phyloP scores from a whole-genome alignment of 2,888 invertebrate genomes.

The Troides aeacus region DNA sequence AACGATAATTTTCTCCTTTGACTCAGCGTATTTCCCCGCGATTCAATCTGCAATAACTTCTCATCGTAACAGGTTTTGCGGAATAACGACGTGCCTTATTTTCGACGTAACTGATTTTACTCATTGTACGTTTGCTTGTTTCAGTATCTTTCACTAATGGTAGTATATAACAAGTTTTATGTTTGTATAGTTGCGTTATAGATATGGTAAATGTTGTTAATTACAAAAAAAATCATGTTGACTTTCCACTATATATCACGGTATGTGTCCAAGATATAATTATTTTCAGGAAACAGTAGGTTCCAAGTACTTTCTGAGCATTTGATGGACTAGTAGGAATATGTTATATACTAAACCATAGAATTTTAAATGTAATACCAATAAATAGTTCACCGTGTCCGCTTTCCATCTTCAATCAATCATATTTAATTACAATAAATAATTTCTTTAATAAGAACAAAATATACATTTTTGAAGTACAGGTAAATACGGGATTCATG shows the following conservation, averaged over 20 bases:
- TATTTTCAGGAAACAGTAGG: no score
- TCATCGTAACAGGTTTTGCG: slow-evolving; percentile 47
- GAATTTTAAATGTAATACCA: no score
- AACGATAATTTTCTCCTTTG: slow-evolving; percentile 21
- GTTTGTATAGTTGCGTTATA: neutral
- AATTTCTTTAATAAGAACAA: slow-evolving; percentile 2
- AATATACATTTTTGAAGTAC: slow-evolving; percentile 1
- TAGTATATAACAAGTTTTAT: neutral
- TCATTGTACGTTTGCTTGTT: slow-evolving; percentile 4
- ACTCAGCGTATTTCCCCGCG: slow-evolving; percentile 41
- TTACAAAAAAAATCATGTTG: no score
- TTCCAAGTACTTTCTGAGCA: no score
- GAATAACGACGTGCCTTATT: slow-evolving; percentile 47
- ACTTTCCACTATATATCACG: no score
- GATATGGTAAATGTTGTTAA: no score
- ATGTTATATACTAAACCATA: no score
- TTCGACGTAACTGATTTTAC: slow-evolving; percentile 39
- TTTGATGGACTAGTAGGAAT: no score
- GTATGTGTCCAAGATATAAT: no score
- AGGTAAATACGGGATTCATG: slow-evolving; percentile 9
- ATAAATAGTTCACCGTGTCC: no score
- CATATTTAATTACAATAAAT: no score
- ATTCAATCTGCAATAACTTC: slow-evolving; percentile 64
- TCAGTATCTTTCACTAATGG: neutral
- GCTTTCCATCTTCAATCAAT: no score